These are phyloP conservation scores for Amniataba percoides DNA, from an alignment of 2,797 vertebrate genomes.

Conservation along the genomic window DNA sequence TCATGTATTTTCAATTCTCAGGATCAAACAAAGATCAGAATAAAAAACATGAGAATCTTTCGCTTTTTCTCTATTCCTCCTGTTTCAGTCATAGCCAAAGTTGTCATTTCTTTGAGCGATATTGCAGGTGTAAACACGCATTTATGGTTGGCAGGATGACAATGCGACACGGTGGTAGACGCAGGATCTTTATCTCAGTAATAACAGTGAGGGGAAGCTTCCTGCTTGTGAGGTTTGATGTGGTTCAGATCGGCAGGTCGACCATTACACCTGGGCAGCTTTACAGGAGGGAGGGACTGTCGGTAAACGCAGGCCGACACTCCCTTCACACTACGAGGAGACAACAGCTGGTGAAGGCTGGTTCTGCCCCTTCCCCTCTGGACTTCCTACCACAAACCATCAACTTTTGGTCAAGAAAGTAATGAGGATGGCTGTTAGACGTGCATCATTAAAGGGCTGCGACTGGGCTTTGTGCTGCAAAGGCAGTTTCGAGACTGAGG, in stretches of 20 bases:
- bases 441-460: slow-evolving; percentile 24
- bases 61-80: background rate
- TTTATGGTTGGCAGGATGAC: slow-evolving; percentile 34
- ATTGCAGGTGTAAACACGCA: slow-evolving; percentile 23
- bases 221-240: slow-evolving; percentile 80
- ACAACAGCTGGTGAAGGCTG: slow-evolving; percentile 68
- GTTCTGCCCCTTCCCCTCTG: slow-evolving; percentile 21
- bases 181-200: slow-evolving; percentile 63
- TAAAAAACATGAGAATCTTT: background rate
- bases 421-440: slow-evolving; percentile 31
- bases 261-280: slow-evolving; percentile 72
- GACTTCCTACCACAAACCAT: slow-evolving; percentile 37
- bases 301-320: slow-evolving; percentile 61
- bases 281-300: slow-evolving; percentile 73
- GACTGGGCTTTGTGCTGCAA: background rate
- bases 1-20: background rate
- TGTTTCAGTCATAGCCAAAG: background rate
- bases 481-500: slow-evolving; percentile 5
- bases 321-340: slow-evolving; percentile 29
- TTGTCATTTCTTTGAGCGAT: background rate
- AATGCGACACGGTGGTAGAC: slow-evolving; percentile 26
- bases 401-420: slow-evolving; percentile 28
- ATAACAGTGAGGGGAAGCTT: slow-evolving; percentile 76
- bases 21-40: background rate
- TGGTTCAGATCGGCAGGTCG: slow-evolving; percentile 69